Base-by-base conservation (phyloP, 2,113 vertebrate species). In the Thamnaconus septentrionalis region DNA sequence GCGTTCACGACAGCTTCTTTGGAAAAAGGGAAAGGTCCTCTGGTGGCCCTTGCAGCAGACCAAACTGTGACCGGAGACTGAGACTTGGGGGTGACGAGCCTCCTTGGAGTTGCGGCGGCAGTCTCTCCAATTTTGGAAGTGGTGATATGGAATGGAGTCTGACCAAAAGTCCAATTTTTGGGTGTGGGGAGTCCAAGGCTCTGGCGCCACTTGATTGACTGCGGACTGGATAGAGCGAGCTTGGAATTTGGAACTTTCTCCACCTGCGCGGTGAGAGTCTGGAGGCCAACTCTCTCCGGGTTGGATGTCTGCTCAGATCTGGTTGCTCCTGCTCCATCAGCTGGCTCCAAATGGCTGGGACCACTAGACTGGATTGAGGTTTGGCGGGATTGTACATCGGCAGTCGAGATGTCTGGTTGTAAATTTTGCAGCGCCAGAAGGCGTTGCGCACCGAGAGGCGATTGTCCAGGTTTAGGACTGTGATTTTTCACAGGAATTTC, bases 181-280 rank as follows among this genome's bases (percentile, higher is more conserved):
- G 67, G 64, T 5, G 75, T 61, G 7, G 84, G 83, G 39, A 86
- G 81, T 55, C 81, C 85, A 12, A 88, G 57, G 84, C 80, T 91
- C 80, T 84, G 81, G 12, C 78, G 84, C 78, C 85, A 91, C 61
- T 87, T 88, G 0, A 81, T 87, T 9, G 86, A 60, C 59, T 83
- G 70, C 0, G 87, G 31, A 46, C 44, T 75, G 62, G 76, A 81
- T 51, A 78, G 75, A 53, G 77, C 56, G 4, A 47, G 2, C 40
- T 44, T 72, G 1, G 75, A 6, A 54, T 60, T 78, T 5, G 47
- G 54, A 48, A 43, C 56, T 46, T 53, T 83, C 41, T 74, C 78
- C 1, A 5, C 7, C 49, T 66, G 58, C 0, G 60, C 8, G 8
- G 41, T 5, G 3, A 39, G 41, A 0, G 64, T 57, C 8, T 64